A percentile compares a stretch with the other conserved stretches of the same genome.
Conservation (phyloP, 2,113 vertebrate species). For the Nerophis lumbriciformis region DNA sequence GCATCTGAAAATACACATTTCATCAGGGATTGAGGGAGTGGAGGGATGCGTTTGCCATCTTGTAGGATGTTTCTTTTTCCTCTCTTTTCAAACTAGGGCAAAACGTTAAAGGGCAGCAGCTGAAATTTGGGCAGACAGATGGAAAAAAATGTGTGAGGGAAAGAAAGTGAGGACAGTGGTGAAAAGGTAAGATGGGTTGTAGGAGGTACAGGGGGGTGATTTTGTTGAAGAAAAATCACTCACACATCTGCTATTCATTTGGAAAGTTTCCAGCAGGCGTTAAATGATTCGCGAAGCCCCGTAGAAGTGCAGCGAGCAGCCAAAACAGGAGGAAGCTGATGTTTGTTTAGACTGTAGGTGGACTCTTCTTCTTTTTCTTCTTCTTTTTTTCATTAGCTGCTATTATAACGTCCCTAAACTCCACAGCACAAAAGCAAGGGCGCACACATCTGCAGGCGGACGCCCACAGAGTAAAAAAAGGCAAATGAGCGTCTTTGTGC, state of each 20-base stretch:
- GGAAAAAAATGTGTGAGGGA: slow-evolving; percentile 30
- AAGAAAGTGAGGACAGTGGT: not conserved
- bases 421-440: slow-evolving; percentile 9
- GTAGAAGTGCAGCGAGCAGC: slow-evolving; percentile 30
- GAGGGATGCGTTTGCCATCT: slow-evolving; percentile 12
- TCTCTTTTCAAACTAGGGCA: slow-evolving; percentile 34
- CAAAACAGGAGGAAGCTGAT: slow-evolving; percentile 12
- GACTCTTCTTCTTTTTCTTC: slow-evolving; percentile 11
- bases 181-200: slow-evolving; percentile 27
- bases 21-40: slow-evolving; percentile 12
- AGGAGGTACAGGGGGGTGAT: slow-evolving; percentile 2
- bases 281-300: slow-evolving; percentile 50
- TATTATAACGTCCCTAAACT: slow-evolving; percentile 32
- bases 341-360: slow-evolving; percentile 28
- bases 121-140: slow-evolving; percentile 36
- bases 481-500: slow-evolving; percentile 48
- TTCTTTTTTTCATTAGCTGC: slow-evolving; percentile 5
- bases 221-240: slow-evolving; percentile 49
- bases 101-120: slow-evolving; percentile 24
- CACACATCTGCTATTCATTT: slow-evolving; percentile 59
- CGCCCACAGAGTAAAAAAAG: slow-evolving; percentile 29
- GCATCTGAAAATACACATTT: slow-evolving; percentile 44
- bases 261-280: slow-evolving; percentile 47
- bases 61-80: slow-evolving; percentile 10
- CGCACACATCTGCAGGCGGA: slow-evolving; percentile 12